Conservation (phyloP, 2,113 vertebrate genomes). For the Petroica traversi region DNA sequence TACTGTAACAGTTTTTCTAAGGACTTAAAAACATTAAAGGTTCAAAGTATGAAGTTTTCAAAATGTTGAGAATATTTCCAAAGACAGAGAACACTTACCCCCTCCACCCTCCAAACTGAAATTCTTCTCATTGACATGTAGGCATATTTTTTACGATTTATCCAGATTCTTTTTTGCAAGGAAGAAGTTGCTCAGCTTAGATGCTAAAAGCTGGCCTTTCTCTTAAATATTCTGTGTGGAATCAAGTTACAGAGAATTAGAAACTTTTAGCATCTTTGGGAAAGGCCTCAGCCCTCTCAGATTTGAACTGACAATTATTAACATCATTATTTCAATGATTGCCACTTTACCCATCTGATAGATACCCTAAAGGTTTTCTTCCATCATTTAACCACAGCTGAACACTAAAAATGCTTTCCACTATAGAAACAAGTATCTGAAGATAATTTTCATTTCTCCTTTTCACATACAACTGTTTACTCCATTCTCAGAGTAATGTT, state of each 20-base stretch:
- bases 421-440: background rate
- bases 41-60: background rate
- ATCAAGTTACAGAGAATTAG: conserved; percentile 7
- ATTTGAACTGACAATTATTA: background rate
- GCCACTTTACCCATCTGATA: background rate
- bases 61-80: background rate
- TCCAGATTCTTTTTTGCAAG: background rate
- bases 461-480: background rate
- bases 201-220: background rate
- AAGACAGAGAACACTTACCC: background rate
- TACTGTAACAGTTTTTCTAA: background rate
- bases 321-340: background rate
- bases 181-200: background rate
- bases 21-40: background rate
- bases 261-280: background rate
- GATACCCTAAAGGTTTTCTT: background rate
- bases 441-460: conserved; percentile 16
- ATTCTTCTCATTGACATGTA: background rate
- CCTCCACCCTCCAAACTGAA: rapidly evolving
- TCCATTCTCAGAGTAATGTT: background rate
- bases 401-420: background rate
- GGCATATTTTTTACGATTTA: background rate
- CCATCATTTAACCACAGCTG: background rate
- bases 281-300: background rate
- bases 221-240: background rate